Conservation (phyloP, 2,113 vertebrate genomes). For the Cyphomyrus discorhynchus region DNA sequence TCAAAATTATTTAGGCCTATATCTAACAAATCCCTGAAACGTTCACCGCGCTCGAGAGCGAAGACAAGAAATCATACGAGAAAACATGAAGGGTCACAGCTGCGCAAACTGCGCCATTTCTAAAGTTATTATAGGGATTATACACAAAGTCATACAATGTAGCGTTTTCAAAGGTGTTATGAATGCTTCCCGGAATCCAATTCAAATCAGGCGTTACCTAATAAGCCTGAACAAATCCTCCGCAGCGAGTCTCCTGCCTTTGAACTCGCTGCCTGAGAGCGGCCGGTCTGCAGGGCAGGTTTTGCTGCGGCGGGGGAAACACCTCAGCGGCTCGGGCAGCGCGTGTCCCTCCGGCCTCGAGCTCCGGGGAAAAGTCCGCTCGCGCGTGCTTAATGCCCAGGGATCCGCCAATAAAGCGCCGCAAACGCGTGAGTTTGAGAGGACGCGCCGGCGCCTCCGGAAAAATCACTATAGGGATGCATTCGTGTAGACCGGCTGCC, state of each 20-base stretch:
- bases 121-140: conserved; percentile 71
- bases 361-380: conserved; percentile 3
- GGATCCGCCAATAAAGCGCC: conserved; percentile 8
- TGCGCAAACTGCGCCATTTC: conserved; percentile 57
- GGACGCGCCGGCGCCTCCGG: neutral
- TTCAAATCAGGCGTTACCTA: conserved; percentile 72
- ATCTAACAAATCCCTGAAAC: conserved; percentile 27
- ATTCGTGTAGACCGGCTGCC: neutral
- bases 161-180: conserved; percentile 68
- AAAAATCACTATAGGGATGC: conserved; percentile 8
- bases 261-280: conserved; percentile 59
- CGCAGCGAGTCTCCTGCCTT: conserved; percentile 64
- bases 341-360: neutral
- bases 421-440: conserved; percentile 9
- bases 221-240: conserved; percentile 74
- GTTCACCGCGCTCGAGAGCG: conserved; percentile 34
- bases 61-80: conserved; percentile 55
- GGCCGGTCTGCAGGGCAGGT: conserved; percentile 69
- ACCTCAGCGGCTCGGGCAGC: conserved; percentile 39
- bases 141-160: conserved; percentile 68
- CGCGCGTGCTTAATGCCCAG: conserved; percentile 8
- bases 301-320: conserved; percentile 48
- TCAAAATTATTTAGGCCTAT: neutral
- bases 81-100: conserved; percentile 61
- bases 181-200: conserved; percentile 69